Base-by-base conservation (phyloP, 2,113 vertebrate species). In the Peromyscus californicus region DNA sequence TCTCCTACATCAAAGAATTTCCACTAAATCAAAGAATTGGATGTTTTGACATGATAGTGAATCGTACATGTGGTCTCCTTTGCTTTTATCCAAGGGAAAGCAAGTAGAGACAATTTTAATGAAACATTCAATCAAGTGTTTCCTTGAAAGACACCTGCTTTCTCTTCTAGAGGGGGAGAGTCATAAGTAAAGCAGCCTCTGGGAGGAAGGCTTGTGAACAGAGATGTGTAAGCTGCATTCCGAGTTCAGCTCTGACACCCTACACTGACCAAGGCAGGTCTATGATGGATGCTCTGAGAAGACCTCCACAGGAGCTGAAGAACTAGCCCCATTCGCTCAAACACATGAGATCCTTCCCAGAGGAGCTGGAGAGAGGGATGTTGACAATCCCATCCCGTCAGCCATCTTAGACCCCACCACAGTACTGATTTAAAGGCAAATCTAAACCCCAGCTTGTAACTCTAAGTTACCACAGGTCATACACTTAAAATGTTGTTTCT, bases 201-300 rank as follows among this genome's bases (percentile, higher is more conserved):
- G 51, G 45, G 85, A 70, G 31, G 10, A 69, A 36, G 29, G 7
- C 61, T 29, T 31, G 8, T 3, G n/a, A 26, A 51, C 51, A 36
- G 24, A 8, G 2, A 2, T 0, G 4, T 1, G 3, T 24, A 2
- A 24, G 42, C 3, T 36, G 61, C 39, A 3, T 3, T 22, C 36
- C 2, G n/a, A 26, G 45, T 76, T 67, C 65, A 16, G 5, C 4
- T 61, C 11, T 45, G 26, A 85, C 6, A 48, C 2, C 4, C 22
- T 22, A 19, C 29, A 33, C 10, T 9, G 8, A 70, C 36, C 16
- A 45, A 2, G 48, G 3, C 24, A 48, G 4, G 7, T 42, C 24
- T 17, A 1, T 67, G 61, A 24, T 19, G 29, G 8, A 82, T 45
- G 16, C 63, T 36, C 65, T 54, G 51, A 65, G 54, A 0, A 10